Conservation (phyloP, 2,113 vertebrate species). For the Xenopus borealis region DNA sequence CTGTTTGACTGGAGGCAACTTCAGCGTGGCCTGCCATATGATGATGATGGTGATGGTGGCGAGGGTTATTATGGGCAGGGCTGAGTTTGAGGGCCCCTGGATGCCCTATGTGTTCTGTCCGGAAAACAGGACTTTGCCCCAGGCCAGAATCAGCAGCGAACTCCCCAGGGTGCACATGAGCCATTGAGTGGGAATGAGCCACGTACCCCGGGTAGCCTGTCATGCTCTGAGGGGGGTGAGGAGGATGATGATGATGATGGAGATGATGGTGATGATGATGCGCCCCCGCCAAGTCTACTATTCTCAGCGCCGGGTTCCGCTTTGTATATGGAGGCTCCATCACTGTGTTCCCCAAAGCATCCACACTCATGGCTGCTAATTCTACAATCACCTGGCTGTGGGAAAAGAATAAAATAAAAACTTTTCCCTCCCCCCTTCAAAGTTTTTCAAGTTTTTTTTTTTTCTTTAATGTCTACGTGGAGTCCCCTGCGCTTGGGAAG, state of each 20-base stretch:
- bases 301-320: conserved; percentile 85
- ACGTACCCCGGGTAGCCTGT: conserved; percentile 83
- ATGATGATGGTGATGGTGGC: conserved; percentile 67
- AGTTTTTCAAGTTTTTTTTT: conserved; percentile 46
- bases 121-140: conserved; percentile 77
- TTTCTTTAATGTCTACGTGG: conserved; percentile 71
- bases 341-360: conserved; percentile 78
- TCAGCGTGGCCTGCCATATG: conserved; percentile 80
- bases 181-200: conserved; percentile 79
- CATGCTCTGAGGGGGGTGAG: conserved; percentile 79
- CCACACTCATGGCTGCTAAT: conserved; percentile 81
- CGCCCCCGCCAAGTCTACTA: conserved; percentile 82
- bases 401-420: conserved; percentile 76
- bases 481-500: conserved; percentile 80
- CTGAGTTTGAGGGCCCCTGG: conserved; percentile 83
- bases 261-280: conserved; percentile 72
- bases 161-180: conserved; percentile 79
- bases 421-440: conserved; percentile 43
- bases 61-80: conserved; percentile 77
- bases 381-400: conserved; percentile 85
- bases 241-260: conserved; percentile 58
- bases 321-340: conserved; percentile 87
- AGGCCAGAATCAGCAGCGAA: conserved; percentile 78
- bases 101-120: conserved; percentile 87
- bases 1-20: conserved; percentile 82